phyloP scores from a whole-genome alignment of 2,113 vertebrate species.

The Aix galericulata region DNA sequence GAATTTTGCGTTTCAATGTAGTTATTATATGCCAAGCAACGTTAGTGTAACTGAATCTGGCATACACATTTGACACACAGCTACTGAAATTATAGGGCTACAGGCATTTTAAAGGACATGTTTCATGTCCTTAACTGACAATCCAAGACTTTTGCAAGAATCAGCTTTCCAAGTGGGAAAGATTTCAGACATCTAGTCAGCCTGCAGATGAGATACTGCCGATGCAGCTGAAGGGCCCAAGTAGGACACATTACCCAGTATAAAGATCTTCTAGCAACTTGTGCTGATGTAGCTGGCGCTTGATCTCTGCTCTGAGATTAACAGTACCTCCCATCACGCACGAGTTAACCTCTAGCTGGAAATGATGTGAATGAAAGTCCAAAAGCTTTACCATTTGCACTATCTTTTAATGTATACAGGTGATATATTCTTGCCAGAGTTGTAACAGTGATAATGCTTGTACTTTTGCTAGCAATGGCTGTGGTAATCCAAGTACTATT shows the following conservation, averaged over 20 bases:
- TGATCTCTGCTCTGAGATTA: background rate
- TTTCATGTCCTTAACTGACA: background rate
- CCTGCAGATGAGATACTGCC: background rate
- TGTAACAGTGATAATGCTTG: background rate
- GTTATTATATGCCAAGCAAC: background rate
- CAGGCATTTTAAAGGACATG: background rate
- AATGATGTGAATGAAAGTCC: background rate
- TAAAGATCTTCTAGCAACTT: background rate
- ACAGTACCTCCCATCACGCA: background rate
- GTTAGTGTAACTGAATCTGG: background rate
- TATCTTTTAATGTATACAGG: background rate
- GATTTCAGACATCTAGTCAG: background rate
- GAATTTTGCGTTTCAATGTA: background rate
- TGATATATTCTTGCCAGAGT: background rate
- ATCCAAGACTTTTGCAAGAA: background rate
- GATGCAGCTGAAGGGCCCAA: background rate
- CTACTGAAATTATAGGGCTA: background rate
- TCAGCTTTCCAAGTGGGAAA: background rate
- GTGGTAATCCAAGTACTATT: background rate
- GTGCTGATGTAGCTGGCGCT: background rate
- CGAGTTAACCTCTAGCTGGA: background rate
- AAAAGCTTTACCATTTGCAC: too few species aligned
- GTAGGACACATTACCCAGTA: background rate
- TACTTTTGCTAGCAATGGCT: background rate
- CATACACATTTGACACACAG: background rate